These are phyloP conservation scores for Beroe ovata DNA, from an alignment of 37 sponge, comb jelly and placozoan species.

Conservation along the genomic window DNA sequence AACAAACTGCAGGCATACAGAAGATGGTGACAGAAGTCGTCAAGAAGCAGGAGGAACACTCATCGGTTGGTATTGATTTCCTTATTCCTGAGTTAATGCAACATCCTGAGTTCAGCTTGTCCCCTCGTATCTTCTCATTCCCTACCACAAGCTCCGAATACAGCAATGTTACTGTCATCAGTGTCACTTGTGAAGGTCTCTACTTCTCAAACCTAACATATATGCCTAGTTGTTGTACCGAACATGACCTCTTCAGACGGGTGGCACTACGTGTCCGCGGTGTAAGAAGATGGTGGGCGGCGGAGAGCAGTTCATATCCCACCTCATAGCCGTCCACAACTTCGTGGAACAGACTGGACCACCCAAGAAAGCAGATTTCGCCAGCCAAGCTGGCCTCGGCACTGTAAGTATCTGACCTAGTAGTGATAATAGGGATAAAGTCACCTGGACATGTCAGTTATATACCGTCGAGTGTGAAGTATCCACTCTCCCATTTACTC, in stretches of 20 bases:
- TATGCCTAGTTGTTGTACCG: neutral
- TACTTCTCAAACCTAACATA: too few species aligned
- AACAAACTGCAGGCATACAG: slow-evolving; percentile 30
- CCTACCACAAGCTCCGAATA: neutral
- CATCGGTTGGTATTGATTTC: slow-evolving; percentile 2
- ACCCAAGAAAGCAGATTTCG: slow-evolving; percentile 22
- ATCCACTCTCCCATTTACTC: too few species aligned
- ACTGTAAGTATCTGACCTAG: too few species aligned
- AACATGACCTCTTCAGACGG: neutral
- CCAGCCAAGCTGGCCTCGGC: slow-evolving; percentile 51
- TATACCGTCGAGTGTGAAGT: too few species aligned
- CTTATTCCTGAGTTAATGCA: too few species aligned
- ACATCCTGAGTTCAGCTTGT: neutral
- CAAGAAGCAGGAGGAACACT: slow-evolving; percentile 35
- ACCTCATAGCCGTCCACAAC: slow-evolving; percentile 38
- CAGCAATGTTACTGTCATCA: too few species aligned
- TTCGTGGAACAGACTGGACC: slow-evolving; percentile 3
- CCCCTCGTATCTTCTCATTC: neutral
- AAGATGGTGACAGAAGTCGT: slow-evolving; percentile 52
- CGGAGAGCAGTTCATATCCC: slow-evolving; percentile 54
- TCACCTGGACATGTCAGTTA: too few species aligned
- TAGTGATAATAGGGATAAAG: too few species aligned
- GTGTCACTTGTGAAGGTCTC: too few species aligned
- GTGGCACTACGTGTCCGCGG: slow-evolving; percentile 23
- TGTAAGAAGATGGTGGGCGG: slow-evolving; percentile 39